A percentile compares a stretch with the other conserved stretches of the same genome.
Evolutionary conservation across 1,140 invertebrate genomes (phyloP).

Genomic region (Chymomyza costata): DNA sequence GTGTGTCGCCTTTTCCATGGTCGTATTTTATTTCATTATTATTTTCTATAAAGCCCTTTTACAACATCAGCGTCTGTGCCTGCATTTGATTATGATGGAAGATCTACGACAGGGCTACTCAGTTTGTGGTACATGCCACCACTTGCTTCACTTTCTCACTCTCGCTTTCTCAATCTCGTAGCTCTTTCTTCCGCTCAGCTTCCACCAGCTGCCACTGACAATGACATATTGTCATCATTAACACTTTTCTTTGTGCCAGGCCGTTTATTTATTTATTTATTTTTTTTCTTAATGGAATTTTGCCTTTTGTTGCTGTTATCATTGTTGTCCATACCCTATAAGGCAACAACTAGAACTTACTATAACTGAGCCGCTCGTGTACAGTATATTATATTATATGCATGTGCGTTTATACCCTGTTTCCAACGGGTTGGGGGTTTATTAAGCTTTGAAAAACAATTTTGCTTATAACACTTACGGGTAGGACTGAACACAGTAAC

Average conservation of each 20-base stretch:
- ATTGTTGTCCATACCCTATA: too few relatives aligned
- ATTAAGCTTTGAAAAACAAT: too few relatives aligned
- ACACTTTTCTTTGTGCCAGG: constrained; percentile 37
- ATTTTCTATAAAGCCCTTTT: constrained; percentile 14
- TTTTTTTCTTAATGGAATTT: constrained; percentile 2
- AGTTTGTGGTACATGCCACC: neutral
- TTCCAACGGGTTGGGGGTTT: too few relatives aligned
- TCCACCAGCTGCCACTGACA: constrained; percentile 45
- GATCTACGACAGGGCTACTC: constrained; percentile 12
- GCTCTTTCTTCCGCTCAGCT: neutral
- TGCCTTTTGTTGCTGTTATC: constrained; percentile 7
- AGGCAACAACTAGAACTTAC: too few relatives aligned
- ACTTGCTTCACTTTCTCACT: neutral
- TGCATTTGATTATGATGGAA: constrained; percentile 58
- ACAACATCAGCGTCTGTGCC: constrained; percentile 10
- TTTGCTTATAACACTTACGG: too few relatives aligned
- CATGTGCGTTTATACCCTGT: too few relatives aligned
- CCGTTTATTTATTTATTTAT: neutral
- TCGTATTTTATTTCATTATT: constrained; percentile 7
- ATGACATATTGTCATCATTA: constrained; percentile 65
- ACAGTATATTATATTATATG: too few relatives aligned
- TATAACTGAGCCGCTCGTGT: too few relatives aligned
- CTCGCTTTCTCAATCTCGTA: neutral
- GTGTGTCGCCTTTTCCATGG: constrained; percentile 14
- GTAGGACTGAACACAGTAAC: too few relatives aligned